Evolutionary conservation across 1,140 invertebrate species (phyloP).

Genomic region (Bombus waltoni): DNA sequence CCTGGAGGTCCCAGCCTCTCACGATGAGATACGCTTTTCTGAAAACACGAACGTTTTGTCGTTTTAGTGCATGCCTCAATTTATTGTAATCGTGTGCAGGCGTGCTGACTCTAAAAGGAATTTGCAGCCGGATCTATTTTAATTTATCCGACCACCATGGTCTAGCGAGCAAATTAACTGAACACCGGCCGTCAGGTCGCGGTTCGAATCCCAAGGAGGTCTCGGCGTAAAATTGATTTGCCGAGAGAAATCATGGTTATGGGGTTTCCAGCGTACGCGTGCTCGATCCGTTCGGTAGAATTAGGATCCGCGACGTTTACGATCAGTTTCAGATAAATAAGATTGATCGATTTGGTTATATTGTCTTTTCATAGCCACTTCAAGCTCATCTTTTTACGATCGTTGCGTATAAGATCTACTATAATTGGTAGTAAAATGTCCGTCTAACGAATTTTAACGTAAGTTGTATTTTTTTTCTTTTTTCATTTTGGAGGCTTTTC

Average conservation of each 20-base stretch:
- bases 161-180: constrained; percentile 80
- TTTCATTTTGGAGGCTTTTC: too few relatives aligned
- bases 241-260: constrained; percentile 70
- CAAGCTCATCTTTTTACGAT: not conserved
- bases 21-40: constrained; percentile 80
- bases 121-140: constrained; percentile 77
- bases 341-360: not conserved
- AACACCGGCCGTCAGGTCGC: constrained; percentile 73
- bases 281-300: constrained; percentile 28
- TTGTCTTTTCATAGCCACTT: not conserved
- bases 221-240: constrained; percentile 75
- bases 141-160: constrained; percentile 76
- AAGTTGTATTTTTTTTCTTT: too few relatives aligned
- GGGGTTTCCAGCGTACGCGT: constrained; percentile 43
- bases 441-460: not conserved
- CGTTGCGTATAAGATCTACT: not conserved
- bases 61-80: constrained; percentile 21
- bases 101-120: constrained; percentile 10
- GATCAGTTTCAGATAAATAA: constrained; percentile 9
- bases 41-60: constrained; percentile 54
- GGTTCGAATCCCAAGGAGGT: constrained; percentile 80
- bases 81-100: constrained; percentile 7
- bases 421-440: not conserved
- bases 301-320: constrained; percentile 34
- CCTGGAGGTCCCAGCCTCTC: constrained; percentile 81